A percentile compares a stretch with the other conserved stretches of the same genome.
Conservation (phyloP, 1,140 invertebrate species). For the Nebria ingens region DNA sequence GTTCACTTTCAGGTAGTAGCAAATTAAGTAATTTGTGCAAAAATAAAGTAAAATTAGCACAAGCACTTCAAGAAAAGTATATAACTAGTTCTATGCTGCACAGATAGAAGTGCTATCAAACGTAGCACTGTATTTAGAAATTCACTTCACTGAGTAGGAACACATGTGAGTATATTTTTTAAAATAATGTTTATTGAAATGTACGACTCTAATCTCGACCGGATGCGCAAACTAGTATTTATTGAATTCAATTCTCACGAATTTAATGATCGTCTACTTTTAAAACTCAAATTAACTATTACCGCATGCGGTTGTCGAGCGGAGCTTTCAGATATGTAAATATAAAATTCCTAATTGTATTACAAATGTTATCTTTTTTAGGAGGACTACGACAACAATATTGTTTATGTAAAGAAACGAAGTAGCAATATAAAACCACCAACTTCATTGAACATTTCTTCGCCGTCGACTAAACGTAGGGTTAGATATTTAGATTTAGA, state of each 20-base stretch:
- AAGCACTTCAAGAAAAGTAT: neutral
- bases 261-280: too few species aligned
- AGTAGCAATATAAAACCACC: neutral
- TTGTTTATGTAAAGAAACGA: conserved; percentile 11
- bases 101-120: neutral
- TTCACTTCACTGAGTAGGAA: neutral
- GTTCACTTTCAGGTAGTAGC: neutral
- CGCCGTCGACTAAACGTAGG: neutral
- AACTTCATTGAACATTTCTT: neutral
- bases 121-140: neutral
- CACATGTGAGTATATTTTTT: neutral
- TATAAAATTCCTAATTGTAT: too few species aligned
- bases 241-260: too few species aligned
- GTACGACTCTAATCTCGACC: too few species aligned
- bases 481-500: conserved; percentile 2
- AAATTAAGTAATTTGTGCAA: neutral
- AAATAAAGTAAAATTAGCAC: neutral
- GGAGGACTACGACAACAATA: neutral
- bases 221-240: too few species aligned
- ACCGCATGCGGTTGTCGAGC: too few species aligned
- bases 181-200: too few species aligned
- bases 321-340: too few species aligned
- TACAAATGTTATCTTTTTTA: neutral
- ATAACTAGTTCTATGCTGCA: neutral
- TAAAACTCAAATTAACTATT: too few species aligned